These are phyloP conservation scores for Gavialis gangeticus DNA, from an alignment of 2,113 vertebrate species.

Conservation along the genomic window DNA sequence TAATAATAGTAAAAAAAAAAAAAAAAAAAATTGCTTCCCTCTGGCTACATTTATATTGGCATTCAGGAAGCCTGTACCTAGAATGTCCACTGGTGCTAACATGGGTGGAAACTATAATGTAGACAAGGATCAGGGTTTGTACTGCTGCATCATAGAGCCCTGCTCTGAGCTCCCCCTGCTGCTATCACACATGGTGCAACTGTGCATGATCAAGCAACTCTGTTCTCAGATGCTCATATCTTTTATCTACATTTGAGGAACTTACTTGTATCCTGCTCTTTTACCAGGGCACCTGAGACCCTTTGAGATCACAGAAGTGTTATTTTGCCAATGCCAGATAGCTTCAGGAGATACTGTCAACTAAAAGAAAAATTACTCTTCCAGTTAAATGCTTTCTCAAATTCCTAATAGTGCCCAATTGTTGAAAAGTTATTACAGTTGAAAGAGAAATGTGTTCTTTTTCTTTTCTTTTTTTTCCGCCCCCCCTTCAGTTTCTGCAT, in stretches of 20 bases:
- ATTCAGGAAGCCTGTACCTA: background rate
- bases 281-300: background rate
- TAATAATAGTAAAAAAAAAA: background rate
- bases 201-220: background rate
- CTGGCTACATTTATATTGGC: background rate
- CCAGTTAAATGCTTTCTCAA: background rate
- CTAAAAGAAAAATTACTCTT: background rate
- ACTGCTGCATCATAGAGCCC: too few species aligned
- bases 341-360: constrained; percentile 46
- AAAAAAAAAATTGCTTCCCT: rapidly evolving
- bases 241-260: background rate
- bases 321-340: constrained; percentile 12
- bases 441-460: background rate
- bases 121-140: background rate
- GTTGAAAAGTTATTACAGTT: constrained; percentile 45
- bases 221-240: background rate
- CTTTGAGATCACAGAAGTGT: constrained; percentile 12
- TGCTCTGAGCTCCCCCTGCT: rapidly evolving
- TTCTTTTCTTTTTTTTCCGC: background rate
- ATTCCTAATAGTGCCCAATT: background rate
- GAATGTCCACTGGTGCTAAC: background rate
- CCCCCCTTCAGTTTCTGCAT: background rate
- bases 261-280: background rate
- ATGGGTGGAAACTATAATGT: background rate
- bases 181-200: rapidly evolving